Percentiles rank a stretch among this genome's conserved stretches.
Evolutionary conservation across 2,113 vertebrate genomes (phyloP).

Genomic region (Crotophaga sulcirostris): DNA sequence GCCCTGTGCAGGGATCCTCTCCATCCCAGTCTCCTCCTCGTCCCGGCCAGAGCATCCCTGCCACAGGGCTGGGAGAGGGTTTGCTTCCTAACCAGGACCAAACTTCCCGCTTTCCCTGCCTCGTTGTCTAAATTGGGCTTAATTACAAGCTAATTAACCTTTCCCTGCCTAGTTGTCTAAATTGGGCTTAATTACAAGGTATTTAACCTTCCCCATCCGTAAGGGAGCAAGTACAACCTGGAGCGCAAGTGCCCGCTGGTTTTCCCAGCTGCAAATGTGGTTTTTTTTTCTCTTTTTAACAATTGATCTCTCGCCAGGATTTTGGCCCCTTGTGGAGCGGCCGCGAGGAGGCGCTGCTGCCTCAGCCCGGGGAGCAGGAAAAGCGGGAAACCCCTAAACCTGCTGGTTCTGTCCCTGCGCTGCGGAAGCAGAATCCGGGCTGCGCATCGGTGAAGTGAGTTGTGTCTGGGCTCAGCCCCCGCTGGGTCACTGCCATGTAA

Average conservation of each 20-base stretch:
- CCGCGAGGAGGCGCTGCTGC: neutral
- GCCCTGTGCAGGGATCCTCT: neutral
- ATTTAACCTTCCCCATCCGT: neutral
- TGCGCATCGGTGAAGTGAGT: accelerated
- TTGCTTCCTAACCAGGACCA: accelerated
- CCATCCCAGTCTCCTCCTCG: neutral
- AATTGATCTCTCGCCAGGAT: accelerated
- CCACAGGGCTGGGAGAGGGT: too few relatives aligned
- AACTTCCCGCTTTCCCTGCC: neutral
- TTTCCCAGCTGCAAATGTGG: neutral
- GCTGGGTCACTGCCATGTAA: neutral
- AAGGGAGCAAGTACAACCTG: neutral
- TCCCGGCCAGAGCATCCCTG: too few relatives aligned
- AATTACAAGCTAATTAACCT: neutral
- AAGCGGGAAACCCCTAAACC: too few relatives aligned
- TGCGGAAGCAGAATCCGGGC: neutral
- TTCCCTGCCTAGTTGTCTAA: neutral
- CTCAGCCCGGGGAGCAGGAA: neutral
- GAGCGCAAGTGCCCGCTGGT: neutral
- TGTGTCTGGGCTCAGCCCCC: neutral
- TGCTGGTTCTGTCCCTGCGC: too few relatives aligned
- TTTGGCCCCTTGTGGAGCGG: neutral
- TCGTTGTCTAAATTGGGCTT: neutral
- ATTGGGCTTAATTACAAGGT: neutral
- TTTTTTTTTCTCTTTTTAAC: neutral